Evolutionary conservation across 2,888 invertebrate genomes (phyloP), one percentile per base, ranked within the genome.

Genomic region (Polylopha cassiicola): DNA sequence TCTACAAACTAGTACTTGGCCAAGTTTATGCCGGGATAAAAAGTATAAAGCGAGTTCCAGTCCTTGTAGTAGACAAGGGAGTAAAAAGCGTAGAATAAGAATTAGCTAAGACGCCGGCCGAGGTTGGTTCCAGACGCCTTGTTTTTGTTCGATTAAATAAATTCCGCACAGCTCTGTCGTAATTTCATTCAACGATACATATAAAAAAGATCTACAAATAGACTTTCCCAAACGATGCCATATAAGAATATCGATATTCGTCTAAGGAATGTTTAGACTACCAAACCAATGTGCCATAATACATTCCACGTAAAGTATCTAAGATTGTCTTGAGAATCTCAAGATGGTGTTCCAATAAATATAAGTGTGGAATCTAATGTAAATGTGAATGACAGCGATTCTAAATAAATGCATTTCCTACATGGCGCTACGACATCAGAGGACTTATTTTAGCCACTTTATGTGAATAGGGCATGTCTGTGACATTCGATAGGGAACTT

Each of bases 381-480:
- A 48, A 50, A 61, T 56, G n/a, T n/a, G n/a, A n/a, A 53, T 61
- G 62, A 70, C 52, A 61, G 57, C 49, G 44, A 55, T 57, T 67
- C 66, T 65, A 71, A 75, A 58, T 60, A 50, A 49, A 60, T 53
- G 44, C 61, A 59, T 63, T 79, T 77, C 73, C 73, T 71, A 67
- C 58, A 62, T 39, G 47, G 50, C 53, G 44, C 48, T 46, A 55
- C 54, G 46, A 74, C 73, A 71, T 71, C 67, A 71, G 63, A 73
- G 57, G 59, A 65, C 70, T 73, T 75, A 79, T 73, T 79, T 79
- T 72, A 78, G 73, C 64, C 65, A 66, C 67, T 77, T 73, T 73
- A 75, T 72, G 67, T 65, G 63, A 64, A 62, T 57, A 61, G 57
- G 48, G 54, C 61, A 52, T 65, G 70, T 69, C 66, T 70, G 66